Conservation (phyloP, 2,797 vertebrate genomes). For the Microctenopoma lineatum region DNA sequence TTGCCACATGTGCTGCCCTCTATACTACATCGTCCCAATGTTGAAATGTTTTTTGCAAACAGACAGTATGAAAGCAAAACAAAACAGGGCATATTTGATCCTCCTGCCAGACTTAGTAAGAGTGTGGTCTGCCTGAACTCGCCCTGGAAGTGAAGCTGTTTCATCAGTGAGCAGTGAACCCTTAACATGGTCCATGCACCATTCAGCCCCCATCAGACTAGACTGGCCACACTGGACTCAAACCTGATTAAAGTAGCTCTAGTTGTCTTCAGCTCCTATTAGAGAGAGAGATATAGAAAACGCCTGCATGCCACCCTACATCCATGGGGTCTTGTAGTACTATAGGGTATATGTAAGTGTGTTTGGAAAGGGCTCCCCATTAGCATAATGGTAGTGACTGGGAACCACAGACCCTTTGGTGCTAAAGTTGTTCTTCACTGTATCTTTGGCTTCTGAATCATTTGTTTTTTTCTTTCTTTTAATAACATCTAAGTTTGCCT, state of each 20-base stretch:
- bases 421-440: slow-evolving; percentile 61
- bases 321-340: slow-evolving; percentile 67
- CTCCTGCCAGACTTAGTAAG: slow-evolving; percentile 77
- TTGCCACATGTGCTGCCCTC: slow-evolving; percentile 62
- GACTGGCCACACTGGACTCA: slow-evolving; percentile 75
- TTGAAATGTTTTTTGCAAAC: slow-evolving; percentile 73
- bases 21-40: slow-evolving; percentile 63
- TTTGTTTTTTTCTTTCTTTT: slow-evolving; percentile 42
- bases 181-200: slow-evolving; percentile 74
- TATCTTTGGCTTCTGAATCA: slow-evolving; percentile 48
- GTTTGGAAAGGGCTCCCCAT: slow-evolving; percentile 53
- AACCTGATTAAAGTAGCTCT: slow-evolving; percentile 79
- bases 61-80: slow-evolving; percentile 77
- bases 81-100: slow-evolving; percentile 73
- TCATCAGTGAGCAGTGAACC: slow-evolving; percentile 81
- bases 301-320: slow-evolving; percentile 71
- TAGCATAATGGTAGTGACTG: slow-evolving; percentile 82
- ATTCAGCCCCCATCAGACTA: slow-evolving; percentile 80
- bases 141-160: slow-evolving; percentile 80
- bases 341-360: slow-evolving; percentile 69
- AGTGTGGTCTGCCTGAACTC: slow-evolving; percentile 67
- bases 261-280: slow-evolving; percentile 78
- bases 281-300: slow-evolving; percentile 54
- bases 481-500: slow-evolving; percentile 53
- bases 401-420: slow-evolving; percentile 63